phyloP scores from a whole-genome alignment of 1,140 invertebrate species.

The Bombus confusus region DNA sequence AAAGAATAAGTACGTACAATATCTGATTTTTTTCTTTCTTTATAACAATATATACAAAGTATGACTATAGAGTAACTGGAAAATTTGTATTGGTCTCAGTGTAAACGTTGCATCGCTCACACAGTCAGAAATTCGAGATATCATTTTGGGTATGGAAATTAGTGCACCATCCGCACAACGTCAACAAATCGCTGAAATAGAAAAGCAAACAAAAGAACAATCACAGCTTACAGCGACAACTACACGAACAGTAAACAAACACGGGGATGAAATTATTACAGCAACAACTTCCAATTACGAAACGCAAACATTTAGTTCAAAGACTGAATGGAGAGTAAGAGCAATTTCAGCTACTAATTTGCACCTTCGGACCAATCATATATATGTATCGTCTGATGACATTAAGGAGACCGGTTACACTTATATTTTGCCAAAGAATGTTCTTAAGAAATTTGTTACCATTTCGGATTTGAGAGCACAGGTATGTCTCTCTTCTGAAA shows the following conservation, averaged over 20 bases:
- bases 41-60: not conserved
- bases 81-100: conserved; percentile 13
- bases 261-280: conserved; percentile 99
- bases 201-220: conserved; percentile 99
- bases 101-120: conserved; percentile 99
- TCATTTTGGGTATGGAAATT: conserved; percentile 99
- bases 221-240: conserved; percentile 99
- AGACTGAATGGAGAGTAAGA: conserved; percentile 99
- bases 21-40: not conserved
- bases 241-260: conserved; percentile 99
- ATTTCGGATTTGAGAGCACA: conserved; percentile 98
- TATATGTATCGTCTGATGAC: conserved; percentile 99
- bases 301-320: conserved; percentile 98
- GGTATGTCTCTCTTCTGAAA: conserved; percentile 78
- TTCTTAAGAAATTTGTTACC: conserved; percentile 99
- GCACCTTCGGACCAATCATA: conserved; percentile 99
- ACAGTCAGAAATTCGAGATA: conserved; percentile 99
- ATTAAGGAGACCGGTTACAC: conserved; percentile 99
- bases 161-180: conserved; percentile 98
- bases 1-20: conserved; percentile 92
- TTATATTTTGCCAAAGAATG: conserved; percentile 99
- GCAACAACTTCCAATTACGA: conserved; percentile 99
- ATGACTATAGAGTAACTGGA: not conserved
- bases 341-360: conserved; percentile 99
- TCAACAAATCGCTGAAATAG: conserved; percentile 99